Conservation (phyloP, 1,140 invertebrate species). For the Drosophila chauvacae region DNA sequence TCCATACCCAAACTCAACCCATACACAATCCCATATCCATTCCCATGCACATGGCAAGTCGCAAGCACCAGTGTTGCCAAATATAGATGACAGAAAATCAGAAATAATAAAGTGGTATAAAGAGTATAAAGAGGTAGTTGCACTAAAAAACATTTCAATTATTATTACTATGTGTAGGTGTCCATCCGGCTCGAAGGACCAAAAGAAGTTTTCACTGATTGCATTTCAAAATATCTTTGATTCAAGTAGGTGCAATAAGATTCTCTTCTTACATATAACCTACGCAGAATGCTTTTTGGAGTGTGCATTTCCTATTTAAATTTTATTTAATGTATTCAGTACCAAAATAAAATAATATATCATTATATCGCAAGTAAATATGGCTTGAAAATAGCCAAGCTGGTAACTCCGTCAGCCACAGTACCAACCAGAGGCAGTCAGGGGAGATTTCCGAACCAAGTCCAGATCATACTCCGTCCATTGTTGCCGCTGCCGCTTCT, state of each 20-base stretch:
- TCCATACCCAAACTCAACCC: constrained; percentile 23
- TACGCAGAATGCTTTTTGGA: not conserved
- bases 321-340: not conserved
- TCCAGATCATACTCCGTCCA: constrained; percentile 42
- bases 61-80: constrained; percentile 20
- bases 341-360: not conserved
- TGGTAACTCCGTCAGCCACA: constrained; percentile 18
- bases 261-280: not conserved
- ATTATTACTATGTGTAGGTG: not conserved
- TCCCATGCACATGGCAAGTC: constrained; percentile 25
- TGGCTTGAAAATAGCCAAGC: not conserved
- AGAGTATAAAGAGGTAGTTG: too few species aligned
- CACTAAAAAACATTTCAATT: not conserved
- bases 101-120: too few species aligned
- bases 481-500: constrained; percentile 43
- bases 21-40: constrained; percentile 28
- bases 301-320: too few species aligned
- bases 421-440: constrained; percentile 41
- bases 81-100: too few species aligned
- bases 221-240: too few species aligned
- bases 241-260: too few species aligned
- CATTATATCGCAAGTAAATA: too few species aligned
- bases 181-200: not conserved
- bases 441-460: constrained; percentile 61
- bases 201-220: too few species aligned